Conservation (phyloP, 2,888 invertebrate species). For the Drosophila borborema region DNA sequence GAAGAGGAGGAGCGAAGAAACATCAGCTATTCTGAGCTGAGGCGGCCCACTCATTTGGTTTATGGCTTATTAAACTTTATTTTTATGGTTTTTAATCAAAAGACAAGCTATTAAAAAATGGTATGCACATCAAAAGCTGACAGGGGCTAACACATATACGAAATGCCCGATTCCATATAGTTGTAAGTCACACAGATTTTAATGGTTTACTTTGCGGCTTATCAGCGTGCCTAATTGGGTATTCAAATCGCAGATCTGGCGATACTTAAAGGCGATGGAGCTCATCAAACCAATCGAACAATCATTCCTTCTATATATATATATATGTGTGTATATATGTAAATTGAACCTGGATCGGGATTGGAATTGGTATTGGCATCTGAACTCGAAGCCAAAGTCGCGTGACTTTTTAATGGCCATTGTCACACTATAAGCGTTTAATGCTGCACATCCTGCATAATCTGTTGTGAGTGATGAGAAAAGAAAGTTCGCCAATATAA, state of each 20-base stretch:
- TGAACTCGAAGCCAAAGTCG: not conserved
- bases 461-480: conserved; percentile 13
- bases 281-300: conserved; percentile 1
- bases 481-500: conserved; percentile 33
- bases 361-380: not conserved
- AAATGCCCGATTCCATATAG: conserved; percentile 6
- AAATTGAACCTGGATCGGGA: not conserved
- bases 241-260: conserved; percentile 24
- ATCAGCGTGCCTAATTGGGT: conserved; percentile 44
- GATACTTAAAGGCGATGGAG: not conserved
- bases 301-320: conserved; percentile 5
- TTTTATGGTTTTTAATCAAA: conserved; percentile 58
- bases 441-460: conserved; percentile 19
- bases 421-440: conserved; percentile 20
- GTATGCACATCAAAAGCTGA: conserved; percentile 45
- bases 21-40: conserved; percentile 36
- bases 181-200: conserved; percentile 20
- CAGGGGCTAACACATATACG: conserved; percentile 24
- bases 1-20: not conserved
- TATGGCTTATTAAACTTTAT: conserved; percentile 61
- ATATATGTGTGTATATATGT: not conserved
- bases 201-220: conserved; percentile 37
- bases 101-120: conserved; percentile 56
- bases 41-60: conserved; percentile 47
- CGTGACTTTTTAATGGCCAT: conserved; percentile 20